These are phyloP conservation scores for Serranus cabrilla DNA, from an alignment of 2,797 vertebrate genomes.

Conservation along the genomic window DNA sequence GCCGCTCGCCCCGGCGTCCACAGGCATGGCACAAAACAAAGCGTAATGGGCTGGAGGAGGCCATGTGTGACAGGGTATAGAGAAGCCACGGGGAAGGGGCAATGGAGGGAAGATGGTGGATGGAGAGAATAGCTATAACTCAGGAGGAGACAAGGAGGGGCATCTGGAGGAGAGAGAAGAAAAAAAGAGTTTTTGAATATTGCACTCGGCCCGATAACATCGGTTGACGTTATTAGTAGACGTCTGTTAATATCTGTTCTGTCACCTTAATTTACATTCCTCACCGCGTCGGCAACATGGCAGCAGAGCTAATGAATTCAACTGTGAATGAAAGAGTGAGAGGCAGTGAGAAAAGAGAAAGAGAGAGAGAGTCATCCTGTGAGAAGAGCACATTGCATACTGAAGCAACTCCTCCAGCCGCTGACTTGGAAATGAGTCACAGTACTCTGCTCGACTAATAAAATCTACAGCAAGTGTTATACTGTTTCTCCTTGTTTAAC, in stretches of 20 bases:
- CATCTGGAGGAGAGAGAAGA: neutral
- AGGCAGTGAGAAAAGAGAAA: conserved; percentile 27
- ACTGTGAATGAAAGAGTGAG: conserved; percentile 61
- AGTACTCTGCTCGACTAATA: conserved; percentile 69
- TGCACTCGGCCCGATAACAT: conserved; percentile 51
- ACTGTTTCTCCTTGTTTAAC: conserved; percentile 79
- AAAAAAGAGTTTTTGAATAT: conserved; percentile 31
- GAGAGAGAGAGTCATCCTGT: conserved; percentile 39
- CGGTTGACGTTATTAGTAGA: conserved; percentile 49
- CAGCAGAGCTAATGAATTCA: conserved; percentile 74
- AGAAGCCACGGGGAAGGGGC: conserved; percentile 64
- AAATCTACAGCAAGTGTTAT: conserved; percentile 74
- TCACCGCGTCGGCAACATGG: conserved; percentile 54
- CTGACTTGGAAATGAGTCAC: conserved; percentile 77
- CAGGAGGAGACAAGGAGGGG: conserved; percentile 38
- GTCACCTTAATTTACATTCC: conserved; percentile 67
- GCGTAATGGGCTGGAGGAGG: conserved; percentile 78
- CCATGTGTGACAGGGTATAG: conserved; percentile 79
- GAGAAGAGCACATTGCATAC: conserved; percentile 64
- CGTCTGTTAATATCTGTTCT: conserved; percentile 65
- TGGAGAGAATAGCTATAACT: conserved; percentile 43
- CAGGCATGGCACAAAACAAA: conserved; percentile 80
- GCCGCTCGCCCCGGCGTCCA: conserved; percentile 59
- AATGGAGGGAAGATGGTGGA: conserved; percentile 37
- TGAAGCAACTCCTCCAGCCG: conserved; percentile 65